Evolutionary conservation across 2,113 vertebrate genomes (phyloP).

Genomic region (Arothron firmamentum): DNA sequence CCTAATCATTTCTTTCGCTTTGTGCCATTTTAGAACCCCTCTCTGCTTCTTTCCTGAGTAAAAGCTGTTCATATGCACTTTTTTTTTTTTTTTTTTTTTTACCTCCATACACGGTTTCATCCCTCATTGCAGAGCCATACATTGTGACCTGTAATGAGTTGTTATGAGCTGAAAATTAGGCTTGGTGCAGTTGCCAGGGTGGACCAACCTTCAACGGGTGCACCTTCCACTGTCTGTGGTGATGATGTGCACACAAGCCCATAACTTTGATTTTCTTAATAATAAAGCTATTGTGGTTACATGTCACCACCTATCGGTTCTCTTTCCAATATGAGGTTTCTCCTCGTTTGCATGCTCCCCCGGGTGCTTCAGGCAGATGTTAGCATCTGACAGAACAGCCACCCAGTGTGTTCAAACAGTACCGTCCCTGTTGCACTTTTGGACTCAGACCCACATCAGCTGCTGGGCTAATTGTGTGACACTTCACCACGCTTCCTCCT

Average conservation of each 20-base stretch:
- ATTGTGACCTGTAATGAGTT: no score
- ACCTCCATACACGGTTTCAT: no score
- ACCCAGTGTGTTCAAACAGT: conserved; percentile 54
- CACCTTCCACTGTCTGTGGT: no score
- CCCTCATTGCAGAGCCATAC: neutral
- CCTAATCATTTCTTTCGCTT: conserved; percentile 11
- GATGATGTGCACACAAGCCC: no score
- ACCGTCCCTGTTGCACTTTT: conserved; percentile 52
- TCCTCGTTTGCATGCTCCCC: conserved; percentile 19
- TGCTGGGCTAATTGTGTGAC: conserved; percentile 34
- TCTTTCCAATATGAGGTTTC: conserved; percentile 16
- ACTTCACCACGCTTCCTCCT: conserved; percentile 38
- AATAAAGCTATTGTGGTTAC: neutral
- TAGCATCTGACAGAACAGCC: conserved; percentile 43
- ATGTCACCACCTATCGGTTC: conserved; percentile 17
- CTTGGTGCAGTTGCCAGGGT: no score
- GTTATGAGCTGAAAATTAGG: no score
- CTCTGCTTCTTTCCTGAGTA: neutral
- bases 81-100: no score
- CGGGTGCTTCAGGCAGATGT: conserved; percentile 35
- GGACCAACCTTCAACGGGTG: no score
- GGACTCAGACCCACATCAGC: conserved; percentile 47
- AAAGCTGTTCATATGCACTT: no score
- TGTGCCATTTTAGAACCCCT: conserved; percentile 15
- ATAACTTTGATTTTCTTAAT: no score